Evolutionary conservation across 2,113 vertebrate species (phyloP), one percentile per base, ranked within the genome.

Genomic region (Datnioides undecimradiatus): DNA sequence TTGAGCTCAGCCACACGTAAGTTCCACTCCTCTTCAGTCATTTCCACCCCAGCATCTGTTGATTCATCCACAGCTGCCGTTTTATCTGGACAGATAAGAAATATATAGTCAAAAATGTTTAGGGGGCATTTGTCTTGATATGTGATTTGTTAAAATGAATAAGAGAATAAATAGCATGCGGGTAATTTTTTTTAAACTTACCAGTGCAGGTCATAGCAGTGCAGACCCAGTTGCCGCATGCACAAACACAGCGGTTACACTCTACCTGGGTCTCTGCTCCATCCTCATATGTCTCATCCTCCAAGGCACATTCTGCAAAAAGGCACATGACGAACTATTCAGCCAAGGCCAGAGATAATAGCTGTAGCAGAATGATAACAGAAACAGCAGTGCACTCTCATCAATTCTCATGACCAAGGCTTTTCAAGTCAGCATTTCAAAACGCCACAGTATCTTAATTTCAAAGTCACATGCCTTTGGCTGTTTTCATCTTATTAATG

Each of bases 221-320:
- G 96, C 98, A 99, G 83, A 99, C 98, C 98, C 98, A 99, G 95
- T 98, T 99, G 11, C 98, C 98, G 3, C 98, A 99, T 73, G 98
- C 97, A 68, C 98, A 99, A 67, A 99, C 97, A 0, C 98, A 99
- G 84, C 97, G 96, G 89, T 99, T 99, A 78, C 98, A 99, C 83
- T 98, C 97, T 79, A 99, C 98, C 86, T 98, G 96, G 0, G 97
- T 98, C 94, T 98, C 97, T 0, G 98, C 96, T 79, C 98, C 98
- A 0, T 99, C 98, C 45, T 97, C 96, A 0, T 97, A 99, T 0
- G 93, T 96, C 88, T 99, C 98, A 27, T 99, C 98, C 90, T 99
- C 98, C 90, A 99, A 91, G 78, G 98, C 97, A 78, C 98, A 99
- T 86, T 98, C 98, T 99, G 83, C 71, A 71, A 45, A 55, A 55